Conservation (phyloP, 2,888 invertebrate genomes). For the Microctonus hyperodae region DNA sequence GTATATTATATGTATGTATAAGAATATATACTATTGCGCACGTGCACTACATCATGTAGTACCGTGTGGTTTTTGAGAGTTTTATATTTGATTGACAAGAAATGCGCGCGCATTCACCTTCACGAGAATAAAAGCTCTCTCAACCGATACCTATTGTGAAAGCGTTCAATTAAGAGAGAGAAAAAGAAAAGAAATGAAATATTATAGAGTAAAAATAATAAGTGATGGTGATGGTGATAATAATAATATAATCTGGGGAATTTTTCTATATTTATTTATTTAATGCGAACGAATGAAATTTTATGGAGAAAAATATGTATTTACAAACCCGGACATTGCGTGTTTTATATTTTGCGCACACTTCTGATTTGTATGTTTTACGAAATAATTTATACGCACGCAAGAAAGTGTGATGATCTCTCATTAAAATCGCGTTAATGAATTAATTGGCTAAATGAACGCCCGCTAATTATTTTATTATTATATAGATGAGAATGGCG, state of each 20-base stretch:
- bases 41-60: constrained; percentile 27
- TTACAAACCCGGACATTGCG: constrained; percentile 30
- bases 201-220: neutral
- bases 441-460: constrained; percentile 4
- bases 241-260: neutral
- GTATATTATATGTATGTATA: too few species aligned
- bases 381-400: constrained; percentile 7
- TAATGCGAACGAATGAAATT: neutral
- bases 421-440: constrained; percentile 7
- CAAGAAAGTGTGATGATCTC: constrained; percentile 23
- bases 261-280: neutral
- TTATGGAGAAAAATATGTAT: neutral
- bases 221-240: constrained; percentile 12
- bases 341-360: constrained; percentile 10
- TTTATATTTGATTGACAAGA: neutral
- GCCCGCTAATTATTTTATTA: constrained; percentile 8
- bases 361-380: neutral
- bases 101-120: neutral
- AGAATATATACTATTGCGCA: constrained; percentile 4
- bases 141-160: constrained; percentile 18
- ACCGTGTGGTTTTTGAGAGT: neutral
- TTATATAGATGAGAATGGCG: constrained; percentile 9
- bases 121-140: neutral
- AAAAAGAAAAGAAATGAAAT: neutral
- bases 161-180: constrained; percentile 25